Conservation (phyloP, 2,888 invertebrate species). For the Agonopterix subpropinquella region DNA sequence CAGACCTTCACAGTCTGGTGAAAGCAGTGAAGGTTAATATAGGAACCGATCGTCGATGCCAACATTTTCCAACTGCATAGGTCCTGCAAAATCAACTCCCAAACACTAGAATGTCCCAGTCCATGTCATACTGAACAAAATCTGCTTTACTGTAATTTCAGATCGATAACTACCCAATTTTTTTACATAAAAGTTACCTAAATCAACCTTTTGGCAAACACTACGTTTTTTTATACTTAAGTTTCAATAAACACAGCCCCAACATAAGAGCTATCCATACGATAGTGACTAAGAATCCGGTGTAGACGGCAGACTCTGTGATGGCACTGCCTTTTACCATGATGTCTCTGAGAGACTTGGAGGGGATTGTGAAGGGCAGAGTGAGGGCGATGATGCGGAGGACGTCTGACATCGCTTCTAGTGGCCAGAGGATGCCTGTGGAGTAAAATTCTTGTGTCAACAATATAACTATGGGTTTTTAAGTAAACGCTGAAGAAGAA, state of each 20-base stretch:
- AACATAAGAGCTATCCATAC: constrained; percentile 79
- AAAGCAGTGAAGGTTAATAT: too few species aligned
- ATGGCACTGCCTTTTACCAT: constrained; percentile 85
- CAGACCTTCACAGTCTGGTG: too few species aligned
- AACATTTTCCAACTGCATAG: too few species aligned
- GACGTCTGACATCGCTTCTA: constrained; percentile 79
- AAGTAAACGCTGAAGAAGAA: too few species aligned
- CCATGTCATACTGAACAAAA: too few species aligned
- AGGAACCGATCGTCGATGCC: too few species aligned
- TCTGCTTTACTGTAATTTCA: too few species aligned
- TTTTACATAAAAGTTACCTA: not conserved
- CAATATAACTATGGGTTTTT: too few species aligned
- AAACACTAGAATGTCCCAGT: too few species aligned
- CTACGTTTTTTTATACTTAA: constrained; percentile 49
- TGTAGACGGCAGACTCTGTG: constrained; percentile 80
- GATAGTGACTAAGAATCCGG: constrained; percentile 80
- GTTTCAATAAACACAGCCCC: constrained; percentile 68
- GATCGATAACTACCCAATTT: too few species aligned
- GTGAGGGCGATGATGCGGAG: constrained; percentile 78
- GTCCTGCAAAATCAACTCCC: too few species aligned
- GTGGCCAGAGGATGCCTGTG: constrained; percentile 79
- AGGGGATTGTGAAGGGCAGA: constrained; percentile 88
- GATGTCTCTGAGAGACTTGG: constrained; percentile 84
- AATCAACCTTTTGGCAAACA: too few species aligned
- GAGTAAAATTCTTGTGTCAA: not conserved